phyloP scores from a whole-genome alignment of 2,888 invertebrate genomes.

The Eupeodes latifasciatus region DNA sequence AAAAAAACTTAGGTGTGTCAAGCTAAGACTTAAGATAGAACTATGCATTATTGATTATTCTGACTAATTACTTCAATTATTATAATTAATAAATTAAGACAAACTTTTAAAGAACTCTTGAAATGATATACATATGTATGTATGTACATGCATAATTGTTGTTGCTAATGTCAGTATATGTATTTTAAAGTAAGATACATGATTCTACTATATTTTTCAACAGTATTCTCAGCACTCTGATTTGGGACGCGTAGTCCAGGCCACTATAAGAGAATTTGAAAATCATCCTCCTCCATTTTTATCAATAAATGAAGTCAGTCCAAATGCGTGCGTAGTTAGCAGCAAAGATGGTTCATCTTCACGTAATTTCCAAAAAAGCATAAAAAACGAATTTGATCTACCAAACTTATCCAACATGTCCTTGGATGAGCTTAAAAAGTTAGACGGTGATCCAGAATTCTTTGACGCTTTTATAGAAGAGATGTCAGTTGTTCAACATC shows the following conservation, averaged over 20 bases:
- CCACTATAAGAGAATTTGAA: constrained; percentile 91
- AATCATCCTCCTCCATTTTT: constrained; percentile 86
- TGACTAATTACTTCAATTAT: too few relatives aligned
- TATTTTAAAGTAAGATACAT: too few relatives aligned
- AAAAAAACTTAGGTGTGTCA: too few relatives aligned
- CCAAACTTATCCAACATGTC: constrained; percentile 83
- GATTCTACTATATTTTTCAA: constrained; percentile 70
- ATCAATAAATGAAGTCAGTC: constrained; percentile 65
- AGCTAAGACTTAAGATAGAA: too few relatives aligned
- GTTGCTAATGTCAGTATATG: too few relatives aligned
- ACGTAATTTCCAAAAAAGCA: constrained; percentile 69
- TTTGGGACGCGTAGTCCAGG: constrained; percentile 92
- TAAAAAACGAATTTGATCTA: constrained; percentile 79
- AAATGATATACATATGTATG: too few relatives aligned
- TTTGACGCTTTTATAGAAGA: constrained; percentile 90
- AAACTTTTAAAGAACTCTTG: too few relatives aligned
- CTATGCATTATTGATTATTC: too few relatives aligned
- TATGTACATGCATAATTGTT: too few relatives aligned
- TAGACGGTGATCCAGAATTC: constrained; percentile 89
- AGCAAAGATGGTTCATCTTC: constrained; percentile 78
- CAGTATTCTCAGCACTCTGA: constrained; percentile 91
- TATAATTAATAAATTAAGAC: too few relatives aligned
- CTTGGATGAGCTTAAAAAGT: constrained; percentile 88
- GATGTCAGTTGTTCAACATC: constrained; percentile 88
- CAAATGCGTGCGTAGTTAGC: constrained; percentile 61